Conservation (phyloP, 2,113 vertebrate species). For the Typhlomys cinereus region DNA sequence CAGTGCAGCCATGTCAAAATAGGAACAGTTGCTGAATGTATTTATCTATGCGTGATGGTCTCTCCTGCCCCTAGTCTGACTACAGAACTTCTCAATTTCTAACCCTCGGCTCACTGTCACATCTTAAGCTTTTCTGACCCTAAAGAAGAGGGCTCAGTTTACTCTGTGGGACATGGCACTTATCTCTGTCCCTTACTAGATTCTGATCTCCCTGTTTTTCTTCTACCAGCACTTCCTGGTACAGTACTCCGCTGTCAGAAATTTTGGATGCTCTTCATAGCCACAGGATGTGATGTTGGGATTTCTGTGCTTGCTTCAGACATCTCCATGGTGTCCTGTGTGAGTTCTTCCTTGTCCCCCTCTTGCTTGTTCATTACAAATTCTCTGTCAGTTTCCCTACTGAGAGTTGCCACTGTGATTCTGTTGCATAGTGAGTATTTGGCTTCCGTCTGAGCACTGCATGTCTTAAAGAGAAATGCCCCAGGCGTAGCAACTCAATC, state of each 20-base stretch:
- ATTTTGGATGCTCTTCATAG: not conserved
- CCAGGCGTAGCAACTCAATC: not conserved
- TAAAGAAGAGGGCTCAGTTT: not conserved
- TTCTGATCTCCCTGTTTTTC: not conserved
- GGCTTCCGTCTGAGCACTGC: rapidly evolving
- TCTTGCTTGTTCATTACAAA: not conserved
- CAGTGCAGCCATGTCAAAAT: not conserved
- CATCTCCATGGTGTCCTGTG: not conserved
- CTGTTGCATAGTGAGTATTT: rapidly evolving
- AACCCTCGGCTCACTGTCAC: not conserved
- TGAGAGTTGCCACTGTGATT: not conserved
- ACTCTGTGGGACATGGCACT: not conserved
- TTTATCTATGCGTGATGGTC: not conserved
- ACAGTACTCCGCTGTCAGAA: not conserved
- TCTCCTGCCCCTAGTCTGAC: not conserved
- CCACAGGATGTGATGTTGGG: not conserved
- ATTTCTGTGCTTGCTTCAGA: not conserved
- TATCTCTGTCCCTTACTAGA: not conserved
- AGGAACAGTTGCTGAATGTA: not conserved
- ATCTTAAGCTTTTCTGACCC: not conserved
- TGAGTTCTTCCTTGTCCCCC: not conserved
- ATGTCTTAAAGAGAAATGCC: rapidly evolving
- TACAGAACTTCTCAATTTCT: not conserved
- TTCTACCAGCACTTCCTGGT: not conserved
- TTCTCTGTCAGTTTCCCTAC: not conserved